Base-by-base conservation (phyloP, 2,113 vertebrate genomes). In the Gulo gulo region DNA sequence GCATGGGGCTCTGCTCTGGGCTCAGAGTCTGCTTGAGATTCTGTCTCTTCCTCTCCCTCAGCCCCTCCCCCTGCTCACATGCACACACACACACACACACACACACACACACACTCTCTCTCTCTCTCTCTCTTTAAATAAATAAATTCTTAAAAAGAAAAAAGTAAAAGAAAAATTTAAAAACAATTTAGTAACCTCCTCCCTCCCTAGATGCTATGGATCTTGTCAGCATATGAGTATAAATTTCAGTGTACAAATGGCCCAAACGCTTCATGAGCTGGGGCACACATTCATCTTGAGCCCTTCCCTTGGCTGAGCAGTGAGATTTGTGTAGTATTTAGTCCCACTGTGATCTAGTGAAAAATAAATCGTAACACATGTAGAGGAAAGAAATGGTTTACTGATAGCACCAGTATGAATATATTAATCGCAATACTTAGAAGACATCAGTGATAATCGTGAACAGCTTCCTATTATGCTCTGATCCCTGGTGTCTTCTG, bases 401-500 rank as follows among this genome's bases (percentile, higher is more conserved):
- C 34, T 52, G 55, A 73, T 24, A 83, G 73, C 36, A 94, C 23
- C 20, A 84, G 52, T 50, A 84, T 55, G 42, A 52, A 94, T 65
- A 94, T 42, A 94, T 84, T 87, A 96, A 95, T 88, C 65, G 52
- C 11, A 89, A 67, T 24, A 45, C 71, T 80, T 95, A 89, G 11
- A 63, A n/a, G 34, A 89, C 55, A 81, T 59, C 47, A 59, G 4
- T 73, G 74, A 93, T 88, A 12, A 96, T 84, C 93, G 86, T n/a
- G 61, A 92, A 36, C 63, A 61, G 61, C 36, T 96, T 95, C 47
- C 42, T 96, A 29, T 83, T 92, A 74, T 50, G 45, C 16, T 88
- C 86, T 65, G 47, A 85, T 95, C 57, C 50, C 91, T 34, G 4
- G 59, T 74, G 26, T 95, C 78, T 73, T 71, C 82, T 94, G 61